phyloP scores from a whole-genome alignment of 1,140 invertebrate genomes.

The Neodiprion virginianus region DNA sequence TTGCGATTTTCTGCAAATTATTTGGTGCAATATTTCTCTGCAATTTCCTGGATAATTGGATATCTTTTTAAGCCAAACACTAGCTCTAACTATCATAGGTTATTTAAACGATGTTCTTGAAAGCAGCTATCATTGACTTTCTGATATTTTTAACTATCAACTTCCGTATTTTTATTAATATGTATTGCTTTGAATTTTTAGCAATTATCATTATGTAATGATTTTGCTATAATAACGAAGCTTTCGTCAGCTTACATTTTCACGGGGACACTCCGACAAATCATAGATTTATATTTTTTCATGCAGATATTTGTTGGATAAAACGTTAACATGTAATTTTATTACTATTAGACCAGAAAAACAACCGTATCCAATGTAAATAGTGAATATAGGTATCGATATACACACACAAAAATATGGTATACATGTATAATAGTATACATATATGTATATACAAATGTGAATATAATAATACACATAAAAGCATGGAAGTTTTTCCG shows the following conservation, averaged over 20 bases:
- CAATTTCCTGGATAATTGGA: no score
- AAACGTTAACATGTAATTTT: slow-evolving; percentile 22
- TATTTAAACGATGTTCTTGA: no score
- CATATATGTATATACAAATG: neutral
- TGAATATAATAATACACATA: neutral
- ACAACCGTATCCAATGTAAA: neutral
- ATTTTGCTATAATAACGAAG: no score
- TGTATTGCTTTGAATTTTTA: no score
- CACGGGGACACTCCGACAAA: slow-evolving; percentile 12
- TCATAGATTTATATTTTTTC: slow-evolving; percentile 46
- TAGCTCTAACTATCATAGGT: no score
- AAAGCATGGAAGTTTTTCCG: neutral
- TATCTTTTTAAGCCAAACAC: no score
- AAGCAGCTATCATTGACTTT: neutral
- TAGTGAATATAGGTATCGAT: neutral
- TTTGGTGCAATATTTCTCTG: no score
- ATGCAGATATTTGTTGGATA: slow-evolving; percentile 55
- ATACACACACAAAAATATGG: neutral
- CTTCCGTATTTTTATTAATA: no score
- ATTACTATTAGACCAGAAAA: neutral
- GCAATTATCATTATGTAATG: no score
- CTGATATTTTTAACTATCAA: neutral
- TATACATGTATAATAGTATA: neutral
- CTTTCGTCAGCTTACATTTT: no score
- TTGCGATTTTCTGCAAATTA: no score